Percentiles rank a stretch among this genome's conserved stretches.
phyloP scores from a whole-genome alignment of 2,888 invertebrate species.

The Papilio elwesi region DNA sequence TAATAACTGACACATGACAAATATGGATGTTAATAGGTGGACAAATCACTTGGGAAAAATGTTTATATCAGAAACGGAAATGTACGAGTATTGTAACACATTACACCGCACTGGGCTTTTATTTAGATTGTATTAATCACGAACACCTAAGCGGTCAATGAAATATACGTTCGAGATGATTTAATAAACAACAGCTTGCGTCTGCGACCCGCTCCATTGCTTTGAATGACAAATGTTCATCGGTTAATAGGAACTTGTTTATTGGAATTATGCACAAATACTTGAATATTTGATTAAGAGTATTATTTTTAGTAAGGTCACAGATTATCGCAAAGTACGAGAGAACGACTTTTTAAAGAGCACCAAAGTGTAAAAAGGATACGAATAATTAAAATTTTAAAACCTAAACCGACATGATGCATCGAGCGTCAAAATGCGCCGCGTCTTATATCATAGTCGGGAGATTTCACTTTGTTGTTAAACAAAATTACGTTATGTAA shows the following conservation, averaged over 20 bases:
- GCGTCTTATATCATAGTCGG: slow-evolving; percentile 70
- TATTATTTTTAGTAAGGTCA: background rate
- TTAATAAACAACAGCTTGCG: slow-evolving; percentile 24
- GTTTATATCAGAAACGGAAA: slow-evolving; percentile 46
- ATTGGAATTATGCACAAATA: background rate
- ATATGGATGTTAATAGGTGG: slow-evolving; percentile 42
- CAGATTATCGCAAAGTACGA: background rate
- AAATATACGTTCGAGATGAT: slow-evolving; percentile 31
- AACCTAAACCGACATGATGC: slow-evolving; percentile 4
- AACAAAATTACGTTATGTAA: slow-evolving; percentile 77
- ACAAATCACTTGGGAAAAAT: slow-evolving; percentile 57
- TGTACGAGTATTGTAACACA: slow-evolving; percentile 19
- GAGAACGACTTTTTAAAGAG: too few species aligned
- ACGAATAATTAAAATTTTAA: background rate
- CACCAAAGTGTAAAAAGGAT: background rate
- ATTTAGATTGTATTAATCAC: slow-evolving; percentile 32
- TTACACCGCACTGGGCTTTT: slow-evolving; percentile 17
- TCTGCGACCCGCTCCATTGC: background rate
- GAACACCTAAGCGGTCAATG: slow-evolving; percentile 25
- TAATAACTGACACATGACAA: slow-evolving; percentile 37
- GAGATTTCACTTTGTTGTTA: slow-evolving; percentile 78
- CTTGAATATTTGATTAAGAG: background rate
- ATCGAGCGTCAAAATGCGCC: slow-evolving; percentile 41
- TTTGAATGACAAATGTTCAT: slow-evolving; percentile 18
- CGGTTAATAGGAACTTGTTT: background rate